These are phyloP conservation scores for Drosophila triauraria DNA, from an alignment of 1,140 invertebrate genomes.

Conservation along the genomic window DNA sequence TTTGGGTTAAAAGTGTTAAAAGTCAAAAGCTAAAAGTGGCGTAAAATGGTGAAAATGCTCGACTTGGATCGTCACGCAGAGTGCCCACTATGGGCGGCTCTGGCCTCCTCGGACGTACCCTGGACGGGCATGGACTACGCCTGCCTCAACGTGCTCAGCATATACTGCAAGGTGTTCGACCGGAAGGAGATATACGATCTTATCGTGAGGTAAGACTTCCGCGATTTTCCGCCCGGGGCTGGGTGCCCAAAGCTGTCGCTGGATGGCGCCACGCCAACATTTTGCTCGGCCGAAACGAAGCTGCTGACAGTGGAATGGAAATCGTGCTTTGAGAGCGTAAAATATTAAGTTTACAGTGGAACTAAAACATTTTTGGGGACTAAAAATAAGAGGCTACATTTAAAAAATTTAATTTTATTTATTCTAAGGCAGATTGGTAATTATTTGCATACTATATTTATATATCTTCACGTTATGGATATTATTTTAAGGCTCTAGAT, in stretches of 20 bases:
- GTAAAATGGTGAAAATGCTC: conserved; percentile 86
- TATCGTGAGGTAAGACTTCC: conserved; percentile 89
- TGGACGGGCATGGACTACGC: conserved; percentile 92
- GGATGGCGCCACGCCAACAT: conserved; percentile 58
- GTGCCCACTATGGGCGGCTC: conserved; percentile 86
- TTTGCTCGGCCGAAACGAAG: conserved; percentile 3
- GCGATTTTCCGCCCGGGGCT: not conserved
- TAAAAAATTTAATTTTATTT: not conserved
- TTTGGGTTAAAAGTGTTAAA: conserved; percentile 29
- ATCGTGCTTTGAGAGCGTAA: not conserved
- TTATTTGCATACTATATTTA: no score
- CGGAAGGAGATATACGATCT: conserved; percentile 91
- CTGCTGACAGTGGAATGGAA: conserved; percentile 17
- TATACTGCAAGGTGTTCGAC: conserved; percentile 94
- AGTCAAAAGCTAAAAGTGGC: conserved; percentile 34
- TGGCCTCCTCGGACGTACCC: conserved; percentile 87
- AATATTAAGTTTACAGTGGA: not conserved
- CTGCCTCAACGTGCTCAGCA: conserved; percentile 91
- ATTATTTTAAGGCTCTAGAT: no score
- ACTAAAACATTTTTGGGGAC: no score
- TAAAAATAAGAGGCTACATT: no score
- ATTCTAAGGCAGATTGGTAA: no score
- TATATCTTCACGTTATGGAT: no score
- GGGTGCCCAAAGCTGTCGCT: conserved; percentile 47
- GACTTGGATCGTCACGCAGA: conserved; percentile 87